Base-by-base conservation (phyloP, 2,888 invertebrate genomes). In the Himalopsyche kuldschensis region DNA sequence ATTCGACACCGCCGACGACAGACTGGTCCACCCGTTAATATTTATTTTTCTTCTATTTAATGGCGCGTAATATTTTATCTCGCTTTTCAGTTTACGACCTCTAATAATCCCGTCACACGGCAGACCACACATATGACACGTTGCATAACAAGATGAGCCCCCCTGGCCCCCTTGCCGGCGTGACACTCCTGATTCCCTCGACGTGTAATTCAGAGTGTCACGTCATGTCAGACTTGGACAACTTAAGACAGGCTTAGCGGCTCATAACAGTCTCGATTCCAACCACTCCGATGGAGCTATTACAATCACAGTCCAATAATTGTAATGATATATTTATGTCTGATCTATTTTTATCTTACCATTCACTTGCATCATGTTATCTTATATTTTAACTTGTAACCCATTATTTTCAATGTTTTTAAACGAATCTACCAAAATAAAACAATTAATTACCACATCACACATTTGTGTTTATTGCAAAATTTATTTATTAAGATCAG, bases 191-290 rank as follows among this genome's bases (percentile, higher is more conserved):
- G 41, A 80, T 82, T 78, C 75, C 48, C 77, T 75, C 80, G 41
- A 78, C 77, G 63, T 63, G 81, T 81, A 79, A 85, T 85, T 83
- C 80, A 31, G 48, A 78, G 46, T 78, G 83, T 85, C 85, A 85
- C 85, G 83, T 75, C 79, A 83, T 77, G 83, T 84, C 83, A 81
- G 32, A 55, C 79, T 78, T 76, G 78, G 83, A 81, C 81, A 79
- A 46, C 41, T 83, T 83, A 83, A 82, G 80, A 78, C 81, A 35
- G 32, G 31, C 31, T 77, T 77, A 77, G 77, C 35, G 77, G 20
- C 75, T 24, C 35, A 77, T 77, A 35, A 35, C 31, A 77, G 75
- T 32, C 75, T 32, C 75, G 20, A 77, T 77, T 35, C 77, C 31
- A 77, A 24, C 55, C 4, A 20, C 20, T 55, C 55, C 55, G 24